Evolutionary conservation across 2,797 vertebrate genomes (phyloP), one percentile per base, ranked within the genome.

Genomic region (Typhlichthys eigenmanni): DNA sequence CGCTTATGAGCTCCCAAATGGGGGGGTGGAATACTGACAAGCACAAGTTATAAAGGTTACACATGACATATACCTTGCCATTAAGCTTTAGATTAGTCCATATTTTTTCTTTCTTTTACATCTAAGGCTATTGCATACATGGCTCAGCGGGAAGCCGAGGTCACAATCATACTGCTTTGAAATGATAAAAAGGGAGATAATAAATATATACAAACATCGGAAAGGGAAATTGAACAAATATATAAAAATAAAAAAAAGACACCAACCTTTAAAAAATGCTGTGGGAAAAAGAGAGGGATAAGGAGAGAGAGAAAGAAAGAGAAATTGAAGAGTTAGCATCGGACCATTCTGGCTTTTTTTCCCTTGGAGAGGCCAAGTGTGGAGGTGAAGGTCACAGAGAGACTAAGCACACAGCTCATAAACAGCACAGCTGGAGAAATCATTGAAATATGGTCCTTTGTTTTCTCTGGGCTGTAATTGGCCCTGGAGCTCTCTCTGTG

Each of bases 1-100:
- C 93, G 91, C 94, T 96, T 96, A 96, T 96, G 93, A 96, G 94
- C 91, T 95, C 93, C 91, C 92, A 95, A 95, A 98, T 95, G 93
- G 93, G 93, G 92, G 92, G 46, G 29, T 9, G 17, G 49, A 49
- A 92, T 91, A 85, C 91, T 93, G 93, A 95, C 94, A 95, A 94
- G 93, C 87, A 93, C 34, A 94, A 94, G 95, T 95, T 95, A 95
- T 95, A 95, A 95, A 95, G 94, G 94, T 98, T 97, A 96, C 90
- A 92, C 90, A 94, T 94, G 94, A 95, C 91, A 94, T 92, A 94
- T 93, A 93, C 89, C 89, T 94, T 89, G 92, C 93, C 91, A 94
- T 95, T 96, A 95, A 93, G 90, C 89, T 88, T 93, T 86, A 95
- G 92, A 96, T 96, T 95, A 96, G 92, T 94, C 92, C 91, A 92